Base-by-base conservation (phyloP, 2,113 vertebrate genomes). In the Chaenocephalus aceratus region DNA sequence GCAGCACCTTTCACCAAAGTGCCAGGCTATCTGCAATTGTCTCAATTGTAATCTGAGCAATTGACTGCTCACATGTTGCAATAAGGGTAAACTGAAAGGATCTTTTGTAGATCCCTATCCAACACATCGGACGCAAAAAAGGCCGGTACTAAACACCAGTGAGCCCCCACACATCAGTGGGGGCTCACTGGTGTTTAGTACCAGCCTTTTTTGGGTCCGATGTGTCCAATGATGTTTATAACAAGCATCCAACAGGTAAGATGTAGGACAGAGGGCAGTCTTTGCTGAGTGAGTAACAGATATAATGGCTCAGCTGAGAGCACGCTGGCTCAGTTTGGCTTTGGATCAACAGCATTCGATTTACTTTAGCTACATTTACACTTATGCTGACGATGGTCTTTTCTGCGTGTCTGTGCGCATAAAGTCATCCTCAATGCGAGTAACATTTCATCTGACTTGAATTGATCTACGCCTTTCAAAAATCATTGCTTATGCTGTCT, bases 241-340 rank as follows among this genome's bases (percentile, higher is more conserved):
- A 77, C 61, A 58, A 82, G 63, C 75, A 79, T 75, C 46, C 65
- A 73, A 70, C 44, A 48, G 65, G 44, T 80, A n/a, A 78, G 79
- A 85, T 88, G 49, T 80, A 41, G 86, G 71, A 57, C 81, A 76
- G 51, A 23, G 26, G 44, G 12, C 41, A 57, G 63, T 63, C n/a
- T 75, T 34, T 77, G 77, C 81, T 60, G 65, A 71, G 71, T 65
- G 44, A 18, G 71, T 54, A 53, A 53, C 45, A 75, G 23, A 68
- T 58, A 23, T 49, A 76, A 70, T 51, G 21, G 73, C 65, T 86
- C 79, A 53, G 60, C 59, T 52, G 66, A 62, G 59, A 66, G 54
- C 36, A 34, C 61, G 44, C 26, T 62, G 45, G 53, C 45, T 30
- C 59, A 48, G 57, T 70, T 59, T 49, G 53, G 59, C 63, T 70